Evolutionary conservation across 2,113 vertebrate genomes (phyloP).

Genomic region (Echinops telfairi): DNA sequence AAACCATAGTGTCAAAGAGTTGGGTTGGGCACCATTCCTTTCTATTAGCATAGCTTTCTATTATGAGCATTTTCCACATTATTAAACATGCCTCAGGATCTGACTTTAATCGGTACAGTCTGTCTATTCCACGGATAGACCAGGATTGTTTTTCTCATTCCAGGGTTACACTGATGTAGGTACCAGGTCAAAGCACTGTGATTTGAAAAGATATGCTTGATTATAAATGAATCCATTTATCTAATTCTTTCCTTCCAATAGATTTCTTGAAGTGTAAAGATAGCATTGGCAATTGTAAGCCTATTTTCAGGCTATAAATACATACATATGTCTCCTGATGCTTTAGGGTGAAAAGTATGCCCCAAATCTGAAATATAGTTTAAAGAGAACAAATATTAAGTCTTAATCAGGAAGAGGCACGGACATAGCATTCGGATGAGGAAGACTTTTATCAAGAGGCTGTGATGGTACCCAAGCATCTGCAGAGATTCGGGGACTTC

Average conservation of each 20-base stretch:
- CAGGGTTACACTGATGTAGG: not conserved
- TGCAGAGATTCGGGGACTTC: no score
- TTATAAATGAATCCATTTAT: conserved; percentile 25
- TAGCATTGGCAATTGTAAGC: not conserved
- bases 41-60: not conserved
- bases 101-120: not conserved
- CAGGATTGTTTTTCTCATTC: no score
- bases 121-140: not conserved
- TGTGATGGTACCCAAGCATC: no score
- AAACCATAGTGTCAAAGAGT: no score
- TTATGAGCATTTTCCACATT: not conserved
- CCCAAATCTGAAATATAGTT: no score
- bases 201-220: not conserved
- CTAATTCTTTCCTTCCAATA: conserved; percentile 1
- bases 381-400: no score
- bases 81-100: not conserved
- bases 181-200: not conserved
- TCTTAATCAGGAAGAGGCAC: no score
- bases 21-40: not conserved
- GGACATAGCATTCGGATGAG: no score
- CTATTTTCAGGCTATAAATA: not conserved
- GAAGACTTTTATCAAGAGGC: no score
- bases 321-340: not conserved
- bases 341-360: no score
- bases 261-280: not conserved